Base-by-base conservation (phyloP, 2,888 invertebrate species). In the Himalopsyche japonica region DNA sequence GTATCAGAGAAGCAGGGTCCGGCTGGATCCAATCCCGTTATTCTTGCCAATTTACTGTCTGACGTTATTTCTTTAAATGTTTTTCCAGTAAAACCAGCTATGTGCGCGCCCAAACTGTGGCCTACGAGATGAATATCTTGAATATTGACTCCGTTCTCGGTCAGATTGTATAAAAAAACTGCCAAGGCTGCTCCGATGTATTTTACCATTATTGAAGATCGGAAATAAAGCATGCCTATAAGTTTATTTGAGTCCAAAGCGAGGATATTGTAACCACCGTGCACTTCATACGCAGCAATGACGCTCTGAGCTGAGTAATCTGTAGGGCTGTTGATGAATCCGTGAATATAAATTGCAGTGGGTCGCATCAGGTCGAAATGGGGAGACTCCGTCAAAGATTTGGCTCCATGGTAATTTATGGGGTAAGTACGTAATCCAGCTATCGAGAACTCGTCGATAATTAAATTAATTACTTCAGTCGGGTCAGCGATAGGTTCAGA, bases 1-100 rank as follows among this genome's bases (percentile, higher is more conserved):
- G 89, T 88, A 20, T 87, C 87, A 86, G 90, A 90, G 88, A 93
- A 93, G 15, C 90, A 89, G 7, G 93, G 93, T 30, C 91, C 87
- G 1, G 93, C 93, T 1, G 93, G 93, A 88, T 93, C 93, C 88
- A 93, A 87, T 20, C 91, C 93, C 85, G 89, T 88, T 80, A 90
- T 84, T 34, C 82, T 79, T 8, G 82, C 80, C 64, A 85, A 34
- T 79, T 81, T 82, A n/a, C 80, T 77, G 7, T 24, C 20, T 32
- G 81, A 78, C 0, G 15, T 47, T 48, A 86, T 76, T 8, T 32
- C 15, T 47, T 86, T 87, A 18, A 84, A 84, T 80, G 86, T 27
- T 78, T 86, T 85, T 34, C 86, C 87, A 15, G 87, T 84, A 48
- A 82, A 84, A 43, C 87, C 87, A 15, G 57, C 78, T 57, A 86